phyloP scores from a whole-genome alignment of 2,113 vertebrate genomes.

The Clupea harengus region DNA sequence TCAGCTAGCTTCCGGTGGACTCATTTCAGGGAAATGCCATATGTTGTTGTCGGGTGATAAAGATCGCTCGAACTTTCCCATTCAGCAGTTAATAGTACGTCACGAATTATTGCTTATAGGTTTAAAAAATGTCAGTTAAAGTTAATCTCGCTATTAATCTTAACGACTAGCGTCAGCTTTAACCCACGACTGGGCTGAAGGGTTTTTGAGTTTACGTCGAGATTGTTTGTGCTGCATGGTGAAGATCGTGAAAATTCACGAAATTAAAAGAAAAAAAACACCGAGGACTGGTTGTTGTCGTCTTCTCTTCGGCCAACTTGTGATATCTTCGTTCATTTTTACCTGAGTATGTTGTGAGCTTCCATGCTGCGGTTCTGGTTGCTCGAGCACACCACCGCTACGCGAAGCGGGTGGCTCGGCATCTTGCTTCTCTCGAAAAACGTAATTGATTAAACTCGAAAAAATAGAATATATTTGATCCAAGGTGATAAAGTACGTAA shows the following conservation, averaged over 20 bases:
- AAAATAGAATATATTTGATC: background rate
- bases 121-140: background rate
- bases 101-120: background rate
- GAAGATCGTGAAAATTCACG: background rate
- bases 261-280: background rate
- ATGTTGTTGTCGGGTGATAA: background rate
- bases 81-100: background rate
- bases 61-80: background rate
- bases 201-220: background rate
- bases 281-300: background rate
- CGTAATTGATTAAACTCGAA: conserved; percentile 19
- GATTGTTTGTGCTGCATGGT: background rate
- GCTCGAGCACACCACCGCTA: conserved; percentile 96
- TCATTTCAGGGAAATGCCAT: background rate
- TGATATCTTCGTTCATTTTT: conserved; percentile 55
- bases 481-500: background rate
- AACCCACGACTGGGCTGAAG: background rate
- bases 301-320: conserved; percentile 17
- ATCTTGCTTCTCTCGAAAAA: conserved; percentile 69
- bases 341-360: conserved; percentile 99
- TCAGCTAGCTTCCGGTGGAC: background rate
- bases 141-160: background rate
- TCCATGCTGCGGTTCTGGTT: conserved; percentile 99
- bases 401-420: conserved; percentile 84
- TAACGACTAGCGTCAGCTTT: background rate